These are phyloP conservation scores for Euschistus heros DNA, from an alignment of 1,140 invertebrate genomes.

Conservation along the genomic window DNA sequence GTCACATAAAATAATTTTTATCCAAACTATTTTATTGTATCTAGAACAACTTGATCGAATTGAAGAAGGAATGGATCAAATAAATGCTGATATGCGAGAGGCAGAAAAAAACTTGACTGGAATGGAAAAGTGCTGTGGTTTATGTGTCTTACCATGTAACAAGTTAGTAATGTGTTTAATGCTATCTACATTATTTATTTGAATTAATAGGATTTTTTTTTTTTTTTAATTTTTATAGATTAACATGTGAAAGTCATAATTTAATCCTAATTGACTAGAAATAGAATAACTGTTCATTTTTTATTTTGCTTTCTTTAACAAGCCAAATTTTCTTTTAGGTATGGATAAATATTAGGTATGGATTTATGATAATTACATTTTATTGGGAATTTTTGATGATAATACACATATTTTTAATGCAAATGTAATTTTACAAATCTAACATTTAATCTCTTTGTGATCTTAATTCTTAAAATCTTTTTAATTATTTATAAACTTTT, in stretches of 20 bases:
- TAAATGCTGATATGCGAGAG: slow-evolving; percentile 98
- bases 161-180: slow-evolving; percentile 57
- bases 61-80: slow-evolving; percentile 99
- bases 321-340: too few relatives aligned
- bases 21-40: slow-evolving; percentile 20
- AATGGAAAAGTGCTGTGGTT: slow-evolving; percentile 98
- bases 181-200: background rate
- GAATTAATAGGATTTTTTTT: background rate
- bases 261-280: background rate
- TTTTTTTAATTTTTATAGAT: background rate
- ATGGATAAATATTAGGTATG: too few relatives aligned
- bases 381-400: too few relatives aligned
- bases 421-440: too few relatives aligned
- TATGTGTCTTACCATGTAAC: slow-evolving; percentile 95
- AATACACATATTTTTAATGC: too few relatives aligned
- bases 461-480: too few relatives aligned
- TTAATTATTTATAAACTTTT: too few relatives aligned
- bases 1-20: too few relatives aligned
- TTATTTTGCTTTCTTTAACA: too few relatives aligned
- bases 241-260: background rate
- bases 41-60: slow-evolving; percentile 97
- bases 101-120: slow-evolving; percentile 98
- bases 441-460: too few relatives aligned
- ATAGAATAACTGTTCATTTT: too few relatives aligned
- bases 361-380: too few relatives aligned